Conservation (phyloP, 2,113 vertebrate genomes). For the Xiphophorus couchianus region DNA sequence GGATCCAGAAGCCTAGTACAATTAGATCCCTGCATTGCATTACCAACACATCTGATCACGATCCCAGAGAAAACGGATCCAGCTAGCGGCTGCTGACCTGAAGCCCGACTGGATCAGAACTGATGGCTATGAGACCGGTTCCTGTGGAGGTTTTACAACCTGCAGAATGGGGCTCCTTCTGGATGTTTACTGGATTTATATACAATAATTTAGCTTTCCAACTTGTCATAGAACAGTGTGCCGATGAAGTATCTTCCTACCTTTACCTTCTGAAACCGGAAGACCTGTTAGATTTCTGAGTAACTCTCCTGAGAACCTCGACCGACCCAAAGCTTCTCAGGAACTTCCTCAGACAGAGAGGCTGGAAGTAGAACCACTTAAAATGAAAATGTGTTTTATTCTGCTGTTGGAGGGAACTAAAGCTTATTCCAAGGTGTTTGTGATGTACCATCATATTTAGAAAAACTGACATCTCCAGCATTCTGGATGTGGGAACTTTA, state of each 20-base stretch:
- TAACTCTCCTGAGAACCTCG: background rate
- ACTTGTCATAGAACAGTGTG: background rate
- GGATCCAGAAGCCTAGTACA: background rate
- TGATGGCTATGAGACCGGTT: background rate
- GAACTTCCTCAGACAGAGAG: background rate
- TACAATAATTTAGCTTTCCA: background rate
- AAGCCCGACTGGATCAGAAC: background rate
- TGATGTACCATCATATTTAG: too few species aligned
- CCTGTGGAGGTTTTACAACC: background rate
- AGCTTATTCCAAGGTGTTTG: background rate
- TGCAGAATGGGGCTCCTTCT: background rate
- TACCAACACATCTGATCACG: conserved; percentile 9
- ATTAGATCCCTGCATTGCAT: background rate
- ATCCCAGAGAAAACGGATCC: conserved; percentile 6
- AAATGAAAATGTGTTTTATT: background rate
- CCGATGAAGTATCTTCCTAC: too few species aligned
- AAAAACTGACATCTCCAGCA: too few species aligned
- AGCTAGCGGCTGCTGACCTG: background rate
- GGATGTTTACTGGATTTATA: background rate
- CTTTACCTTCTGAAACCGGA: background rate
- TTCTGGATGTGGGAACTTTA: too few species aligned
- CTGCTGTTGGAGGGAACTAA: too few species aligned
- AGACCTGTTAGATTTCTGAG: background rate
- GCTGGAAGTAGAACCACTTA: background rate
- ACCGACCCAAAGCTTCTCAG: background rate